Evolutionary conservation across 1,140 invertebrate species (phyloP).

Genomic region (Drosophila arizonae): DNA sequence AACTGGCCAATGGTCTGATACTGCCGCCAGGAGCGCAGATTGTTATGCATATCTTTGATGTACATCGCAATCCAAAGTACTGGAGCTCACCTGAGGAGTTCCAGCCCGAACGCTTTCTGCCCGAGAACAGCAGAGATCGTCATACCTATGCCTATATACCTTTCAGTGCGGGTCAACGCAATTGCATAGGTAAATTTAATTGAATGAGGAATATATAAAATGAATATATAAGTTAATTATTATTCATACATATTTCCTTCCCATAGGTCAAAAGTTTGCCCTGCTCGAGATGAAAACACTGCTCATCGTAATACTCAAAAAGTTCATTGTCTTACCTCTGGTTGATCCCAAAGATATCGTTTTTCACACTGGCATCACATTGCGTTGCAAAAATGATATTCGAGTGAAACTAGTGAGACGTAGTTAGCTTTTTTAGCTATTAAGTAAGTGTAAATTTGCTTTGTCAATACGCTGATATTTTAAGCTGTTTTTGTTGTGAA

Average conservation of each 20-base stretch:
- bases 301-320: slow-evolving; percentile 81
- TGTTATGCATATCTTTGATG: slow-evolving; percentile 82
- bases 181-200: slow-evolving; percentile 68
- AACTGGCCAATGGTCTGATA: slow-evolving; percentile 72
- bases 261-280: slow-evolving; percentile 83
- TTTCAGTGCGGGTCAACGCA: slow-evolving; percentile 83
- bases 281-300: slow-evolving; percentile 83
- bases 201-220: neutral
- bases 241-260: neutral
- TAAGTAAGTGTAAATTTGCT: too few relatives aligned
- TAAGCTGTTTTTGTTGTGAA: too few relatives aligned
- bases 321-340: slow-evolving; percentile 78
- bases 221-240: too few relatives aligned
- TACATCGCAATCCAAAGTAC: slow-evolving; percentile 85
- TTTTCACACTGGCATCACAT: slow-evolving; percentile 62
- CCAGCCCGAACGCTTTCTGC: slow-evolving; percentile 89
- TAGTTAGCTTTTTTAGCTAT: neutral
- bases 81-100: slow-evolving; percentile 90
- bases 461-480: too few relatives aligned
- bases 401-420: slow-evolving; percentile 61
- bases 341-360: slow-evolving; percentile 58
- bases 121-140: slow-evolving; percentile 85
- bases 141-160: slow-evolving; percentile 85
- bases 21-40: slow-evolving; percentile 84
- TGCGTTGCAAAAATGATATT: slow-evolving; percentile 60